Evolutionary conservation across 2,113 vertebrate genomes (phyloP).

Genomic region (western clawed frog (Xenopus tropicalis)): UCB_Xtro_10.0 CM004445.2:144143001-144143500

Average conservation of each 20-base stretch:
- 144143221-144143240: too few species aligned
- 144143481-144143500: conserved; percentile 16
- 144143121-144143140: conserved; percentile 76
- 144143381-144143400: conserved; percentile 79
- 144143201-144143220: too few species aligned
- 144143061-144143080: conserved; percentile 78
- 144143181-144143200: too few species aligned
- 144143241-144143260: too few species aligned
- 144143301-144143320: conserved; percentile 69
- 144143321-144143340: conserved; percentile 80
- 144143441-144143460: conserved; percentile 76
- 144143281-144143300: too few species aligned
- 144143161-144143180: not conserved
- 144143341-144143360: conserved; percentile 73
- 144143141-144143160: not conserved
- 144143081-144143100: conserved; percentile 81
- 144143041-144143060: conserved; percentile 84
- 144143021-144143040: conserved; percentile 81
- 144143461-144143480: conserved; percentile 62
- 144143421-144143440: conserved; percentile 84
- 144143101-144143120: conserved; percentile 79
- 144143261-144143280: too few species aligned
- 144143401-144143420: conserved; percentile 67
- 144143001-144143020: conserved; percentile 75
- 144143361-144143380: conserved; percentile 87